Conservation (phyloP, 2,113 vertebrate genomes). For the Tupaia chinensis region DNA sequence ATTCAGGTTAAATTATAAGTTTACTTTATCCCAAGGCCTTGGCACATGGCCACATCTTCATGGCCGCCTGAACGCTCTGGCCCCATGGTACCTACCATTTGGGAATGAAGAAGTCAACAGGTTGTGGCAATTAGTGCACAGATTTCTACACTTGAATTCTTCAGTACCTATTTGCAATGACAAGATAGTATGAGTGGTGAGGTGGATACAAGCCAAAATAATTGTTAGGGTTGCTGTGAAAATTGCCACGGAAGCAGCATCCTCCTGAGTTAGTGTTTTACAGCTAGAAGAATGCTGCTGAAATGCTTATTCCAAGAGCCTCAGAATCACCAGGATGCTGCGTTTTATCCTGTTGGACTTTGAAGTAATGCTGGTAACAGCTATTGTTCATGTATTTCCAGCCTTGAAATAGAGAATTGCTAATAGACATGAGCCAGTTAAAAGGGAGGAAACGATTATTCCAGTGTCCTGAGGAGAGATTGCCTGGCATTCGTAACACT, state of each 20-base stretch:
- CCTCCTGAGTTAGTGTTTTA: not conserved
- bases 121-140: not conserved
- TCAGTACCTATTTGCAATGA: not conserved
- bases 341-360: constrained; percentile 16
- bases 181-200: not conserved
- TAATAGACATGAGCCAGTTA: constrained; percentile 30
- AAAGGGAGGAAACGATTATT: not conserved
- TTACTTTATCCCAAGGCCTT: constrained; percentile 4
- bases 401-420: not conserved
- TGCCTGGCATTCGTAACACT: not conserved
- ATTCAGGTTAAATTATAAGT: not conserved
- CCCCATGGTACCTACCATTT: not conserved
- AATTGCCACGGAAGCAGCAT: not conserved
- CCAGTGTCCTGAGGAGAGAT: constrained; percentile 39
- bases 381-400: not conserved
- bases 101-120: not conserved
- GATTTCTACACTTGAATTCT: not conserved
- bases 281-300: constrained; percentile 14
- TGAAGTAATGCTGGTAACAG: not conserved
- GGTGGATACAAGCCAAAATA: not conserved
- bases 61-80: not conserved
- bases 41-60: not conserved
- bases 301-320: not conserved
- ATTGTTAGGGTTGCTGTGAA: constrained; percentile 47
- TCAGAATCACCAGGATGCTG: not conserved